phyloP scores from a whole-genome alignment of 2,113 vertebrate species.

The zebrafish (Danio rerio) region DNA sequence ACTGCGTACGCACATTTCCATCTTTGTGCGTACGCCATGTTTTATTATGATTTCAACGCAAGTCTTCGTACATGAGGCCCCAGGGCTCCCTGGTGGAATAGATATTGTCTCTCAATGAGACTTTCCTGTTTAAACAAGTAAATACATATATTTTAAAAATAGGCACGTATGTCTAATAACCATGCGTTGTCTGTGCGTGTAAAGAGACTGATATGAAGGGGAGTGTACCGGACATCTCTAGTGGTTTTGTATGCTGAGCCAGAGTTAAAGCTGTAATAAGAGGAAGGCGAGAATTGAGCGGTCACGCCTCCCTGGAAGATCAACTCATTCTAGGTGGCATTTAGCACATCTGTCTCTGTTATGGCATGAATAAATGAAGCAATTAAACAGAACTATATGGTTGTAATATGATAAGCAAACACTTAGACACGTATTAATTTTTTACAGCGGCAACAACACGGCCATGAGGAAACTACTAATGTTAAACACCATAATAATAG shows the following conservation, averaged over 20 bases:
- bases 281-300: background rate
- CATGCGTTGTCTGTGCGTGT: background rate
- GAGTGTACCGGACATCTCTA: background rate
- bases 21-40: too few relatives aligned
- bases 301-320: background rate
- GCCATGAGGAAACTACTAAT: background rate
- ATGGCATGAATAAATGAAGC: slow-evolving; percentile 15
- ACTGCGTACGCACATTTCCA: too few relatives aligned
- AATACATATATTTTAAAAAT: too few relatives aligned
- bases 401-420: background rate
- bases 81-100: too few relatives aligned
- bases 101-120: too few relatives aligned
- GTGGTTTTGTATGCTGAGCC: background rate
- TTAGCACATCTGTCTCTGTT: slow-evolving; percentile 12
- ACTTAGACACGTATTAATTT: background rate
- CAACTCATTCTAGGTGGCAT: background rate
- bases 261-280: background rate
- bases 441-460: background rate
- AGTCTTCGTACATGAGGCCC: too few relatives aligned
- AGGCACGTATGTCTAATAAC: background rate
- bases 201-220: background rate
- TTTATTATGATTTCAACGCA: too few relatives aligned
- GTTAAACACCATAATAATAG: background rate
- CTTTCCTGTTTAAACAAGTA: too few relatives aligned
- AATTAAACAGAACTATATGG: background rate